A percentile compares a stretch with the other conserved stretches of the same genome.
Evolutionary conservation across 1,140 invertebrate species (phyloP).

Genomic region (Cherax destructor): DNA sequence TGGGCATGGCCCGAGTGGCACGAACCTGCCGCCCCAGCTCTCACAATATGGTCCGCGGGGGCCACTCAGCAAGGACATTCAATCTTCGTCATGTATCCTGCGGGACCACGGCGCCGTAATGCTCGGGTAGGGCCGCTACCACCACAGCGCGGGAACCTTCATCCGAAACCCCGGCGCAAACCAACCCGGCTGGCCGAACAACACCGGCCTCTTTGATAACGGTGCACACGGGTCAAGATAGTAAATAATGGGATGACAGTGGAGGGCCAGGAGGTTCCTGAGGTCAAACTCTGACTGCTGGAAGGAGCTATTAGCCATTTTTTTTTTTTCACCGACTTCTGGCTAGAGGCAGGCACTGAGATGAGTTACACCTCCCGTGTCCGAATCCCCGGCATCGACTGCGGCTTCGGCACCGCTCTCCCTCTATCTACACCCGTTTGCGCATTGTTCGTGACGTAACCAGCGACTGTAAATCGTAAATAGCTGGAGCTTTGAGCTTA

Average conservation of each 20-base stretch:
- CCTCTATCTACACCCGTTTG: no score
- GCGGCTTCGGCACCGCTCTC: slow-evolving; percentile 4
- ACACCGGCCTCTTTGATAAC: slow-evolving; percentile 14
- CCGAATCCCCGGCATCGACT: background rate
- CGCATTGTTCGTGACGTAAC: no score
- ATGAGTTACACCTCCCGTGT: slow-evolving; percentile 50
- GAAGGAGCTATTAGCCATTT: slow-evolving; percentile 59
- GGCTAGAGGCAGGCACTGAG: slow-evolving; percentile 38
- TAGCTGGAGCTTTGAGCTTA: no score
- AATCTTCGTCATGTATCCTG: slow-evolving; percentile 41
- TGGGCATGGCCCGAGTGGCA: background rate
- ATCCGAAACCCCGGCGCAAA: slow-evolving; percentile 3
- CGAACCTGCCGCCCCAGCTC: background rate
- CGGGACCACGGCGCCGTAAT: slow-evolving; percentile 24
- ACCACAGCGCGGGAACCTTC: background rate
- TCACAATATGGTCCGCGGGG: slow-evolving; percentile 5
- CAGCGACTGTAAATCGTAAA: no score
- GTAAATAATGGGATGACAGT: slow-evolving; percentile 38
- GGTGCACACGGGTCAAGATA: slow-evolving; percentile 30
- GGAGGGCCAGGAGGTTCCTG: slow-evolving; percentile 13
- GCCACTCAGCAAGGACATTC: slow-evolving; percentile 35
- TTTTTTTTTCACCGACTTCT: slow-evolving; percentile 46
- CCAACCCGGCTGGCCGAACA: no score
- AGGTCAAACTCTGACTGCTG: slow-evolving; percentile 47
- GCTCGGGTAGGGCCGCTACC: slow-evolving; percentile 21